Evolutionary conservation across 1,140 invertebrate species (phyloP), one percentile per base, ranked within the genome.

Genomic region (Euwallacea similis): DNA sequence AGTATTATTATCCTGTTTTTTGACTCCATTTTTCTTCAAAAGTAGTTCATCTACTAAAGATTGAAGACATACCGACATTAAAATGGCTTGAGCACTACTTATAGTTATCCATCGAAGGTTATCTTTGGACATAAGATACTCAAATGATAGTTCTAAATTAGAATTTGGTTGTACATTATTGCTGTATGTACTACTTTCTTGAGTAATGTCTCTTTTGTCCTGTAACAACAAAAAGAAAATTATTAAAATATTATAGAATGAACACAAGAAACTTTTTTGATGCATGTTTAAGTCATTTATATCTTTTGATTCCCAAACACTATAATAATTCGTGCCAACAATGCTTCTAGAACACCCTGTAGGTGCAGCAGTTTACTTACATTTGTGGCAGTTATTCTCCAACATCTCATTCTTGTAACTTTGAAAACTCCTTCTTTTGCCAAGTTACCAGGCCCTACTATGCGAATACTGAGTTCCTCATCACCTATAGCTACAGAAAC

Each of bases 41-140:
- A 98, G 85, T 73, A 98, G 83, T 82, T 98, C 95, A 81, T 98
- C 94, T 0, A 98, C 96, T 88, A 98, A 95, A 2, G 91, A 90
- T 81, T 98, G 95, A 60, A 98, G 85, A 81, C 94, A 97, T 61
- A 96, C 90, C 58, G 95, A 97, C 86, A 98, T 96, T 50, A 98
- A 87, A 81, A 98, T 96, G 10, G 96, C 93, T 83, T 96, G 93
- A 66, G 93, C 89, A 76, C 93, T 97, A 46, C 87, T 86, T 67
- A 98, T 87, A 9, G 92, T 96, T 42, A 98, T 91, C 96, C 96
- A 98, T 76, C 95, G 90, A 60, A 98, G 83, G 58, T 91, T 91
- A 78, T 97, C 93, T 83, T 92, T 95, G n/a, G 90, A 89, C 82
- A 97, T 90, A 11, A 98, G 85, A 86, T 98, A 98, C 84, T 98